These are phyloP conservation scores for Drosophila subobscura DNA, from an alignment of 1,140 invertebrate species.

Conservation along the genomic window DNA sequence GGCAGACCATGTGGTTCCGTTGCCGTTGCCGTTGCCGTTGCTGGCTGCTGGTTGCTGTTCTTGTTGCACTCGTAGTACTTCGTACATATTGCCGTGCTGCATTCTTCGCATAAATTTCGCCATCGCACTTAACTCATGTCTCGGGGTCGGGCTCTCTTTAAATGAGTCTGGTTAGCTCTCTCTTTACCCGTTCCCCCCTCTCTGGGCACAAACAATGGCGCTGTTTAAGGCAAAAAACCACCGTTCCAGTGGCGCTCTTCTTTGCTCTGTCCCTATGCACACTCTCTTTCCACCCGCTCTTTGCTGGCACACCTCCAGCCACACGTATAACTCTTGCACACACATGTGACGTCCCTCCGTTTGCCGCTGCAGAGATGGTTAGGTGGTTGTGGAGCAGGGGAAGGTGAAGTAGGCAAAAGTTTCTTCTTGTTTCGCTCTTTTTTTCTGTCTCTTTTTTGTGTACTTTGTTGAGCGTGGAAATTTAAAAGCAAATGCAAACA, in stretches of 20 bases:
- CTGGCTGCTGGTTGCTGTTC: slow-evolving; percentile 33
- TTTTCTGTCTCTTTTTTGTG: slow-evolving; percentile 32
- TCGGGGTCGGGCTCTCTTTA: slow-evolving; percentile 60
- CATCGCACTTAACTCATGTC: slow-evolving; percentile 78
- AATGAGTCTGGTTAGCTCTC: slow-evolving; percentile 64
- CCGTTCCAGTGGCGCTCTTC: background rate
- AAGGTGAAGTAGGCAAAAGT: slow-evolving; percentile 58
- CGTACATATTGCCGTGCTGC: slow-evolving; percentile 76
- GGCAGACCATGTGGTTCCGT: slow-evolving; percentile 45
- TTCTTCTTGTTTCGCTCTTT: slow-evolving; percentile 32
- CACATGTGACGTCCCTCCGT: slow-evolving; percentile 59
- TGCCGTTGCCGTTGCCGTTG: slow-evolving; percentile 28
- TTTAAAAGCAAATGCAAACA: slow-evolving; percentile 75
- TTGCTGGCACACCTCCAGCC: slow-evolving; percentile 7
- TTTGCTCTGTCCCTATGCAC: slow-evolving; percentile 1
- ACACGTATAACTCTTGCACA: slow-evolving; percentile 26
- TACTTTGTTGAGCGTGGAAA: slow-evolving; percentile 57
- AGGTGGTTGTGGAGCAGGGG: background rate
- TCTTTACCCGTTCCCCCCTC: background rate
- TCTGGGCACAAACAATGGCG: slow-evolving; percentile 59
- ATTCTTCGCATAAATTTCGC: slow-evolving; percentile 81
- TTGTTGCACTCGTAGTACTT: slow-evolving; percentile 31
- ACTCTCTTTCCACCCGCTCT: slow-evolving; percentile 5
- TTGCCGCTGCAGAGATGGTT: slow-evolving; percentile 1
- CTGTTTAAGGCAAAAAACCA: slow-evolving; percentile 63